Conservation (phyloP, 2,888 invertebrate genomes). For the Portevinia maculata region DNA sequence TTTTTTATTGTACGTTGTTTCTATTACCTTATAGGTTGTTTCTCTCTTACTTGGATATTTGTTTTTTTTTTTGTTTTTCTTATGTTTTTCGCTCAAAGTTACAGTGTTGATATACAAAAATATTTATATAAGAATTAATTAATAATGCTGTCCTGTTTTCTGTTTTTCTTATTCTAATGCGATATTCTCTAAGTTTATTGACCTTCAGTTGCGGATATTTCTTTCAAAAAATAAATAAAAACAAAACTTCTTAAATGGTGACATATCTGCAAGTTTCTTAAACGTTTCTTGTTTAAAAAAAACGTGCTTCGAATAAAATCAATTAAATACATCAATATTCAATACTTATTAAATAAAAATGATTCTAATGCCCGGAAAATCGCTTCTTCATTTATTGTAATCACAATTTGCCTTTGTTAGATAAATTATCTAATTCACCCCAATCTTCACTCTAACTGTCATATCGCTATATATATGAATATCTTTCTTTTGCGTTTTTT, state of each 20-base stretch:
- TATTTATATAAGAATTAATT: constrained; percentile 33
- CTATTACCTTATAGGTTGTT: constrained; percentile 52
- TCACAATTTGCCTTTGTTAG: constrained; percentile 43
- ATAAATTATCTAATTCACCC: constrained; percentile 23
- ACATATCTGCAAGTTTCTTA: constrained; percentile 46
- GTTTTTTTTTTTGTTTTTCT: constrained; percentile 9
- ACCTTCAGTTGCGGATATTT: constrained; percentile 66
- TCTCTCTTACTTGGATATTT: constrained; percentile 6
- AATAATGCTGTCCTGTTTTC: constrained; percentile 53
- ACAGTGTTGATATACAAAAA: constrained; percentile 63
- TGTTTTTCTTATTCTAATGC: constrained; percentile 36
- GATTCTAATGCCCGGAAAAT: constrained; percentile 50
- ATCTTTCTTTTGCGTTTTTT: constrained; percentile 74
- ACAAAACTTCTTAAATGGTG: constrained; percentile 73
- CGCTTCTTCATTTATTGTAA: constrained; percentile 63
- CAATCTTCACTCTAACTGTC: constrained; percentile 31
- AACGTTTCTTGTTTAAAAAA: constrained; percentile 18
- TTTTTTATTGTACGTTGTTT: constrained; percentile 47
- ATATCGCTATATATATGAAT: constrained; percentile 62
- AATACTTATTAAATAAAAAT: constrained; percentile 17
- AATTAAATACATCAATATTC: constrained; percentile 25
- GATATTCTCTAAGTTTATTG: constrained; percentile 67
- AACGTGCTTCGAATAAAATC: constrained; percentile 15
- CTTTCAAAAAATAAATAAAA: constrained; percentile 29
- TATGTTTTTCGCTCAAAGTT: constrained; percentile 64